Evolutionary conservation across 2,113 vertebrate genomes (phyloP).

Genomic region (Panthera leo): DNA sequence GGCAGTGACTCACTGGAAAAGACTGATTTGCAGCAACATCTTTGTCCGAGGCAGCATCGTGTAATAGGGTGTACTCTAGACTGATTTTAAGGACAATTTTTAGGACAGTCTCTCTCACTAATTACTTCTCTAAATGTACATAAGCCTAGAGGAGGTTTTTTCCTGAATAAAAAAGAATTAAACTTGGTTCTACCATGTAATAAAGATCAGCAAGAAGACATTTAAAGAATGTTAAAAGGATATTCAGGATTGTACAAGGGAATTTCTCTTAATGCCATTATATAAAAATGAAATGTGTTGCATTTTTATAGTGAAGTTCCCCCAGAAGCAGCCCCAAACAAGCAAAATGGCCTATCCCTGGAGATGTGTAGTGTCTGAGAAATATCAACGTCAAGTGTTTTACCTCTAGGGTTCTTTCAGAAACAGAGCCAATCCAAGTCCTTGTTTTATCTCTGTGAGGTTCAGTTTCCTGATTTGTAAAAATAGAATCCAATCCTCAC

Average conservation of each 20-base stretch:
- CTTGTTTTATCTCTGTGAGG: neutral
- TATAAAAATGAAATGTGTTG: neutral
- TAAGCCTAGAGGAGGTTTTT: neutral
- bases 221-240: neutral
- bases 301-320: neutral
- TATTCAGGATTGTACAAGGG: neutral
- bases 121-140: constrained; percentile 53
- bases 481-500: neutral
- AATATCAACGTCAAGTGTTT: neutral
- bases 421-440: neutral
- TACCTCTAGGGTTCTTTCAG: neutral
- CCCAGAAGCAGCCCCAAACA: neutral
- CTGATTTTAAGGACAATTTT: neutral
- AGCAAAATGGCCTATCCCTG: neutral
- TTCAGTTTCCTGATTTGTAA: neutral
- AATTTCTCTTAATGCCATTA: neutral
- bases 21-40: neutral
- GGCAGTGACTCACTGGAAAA: neutral
- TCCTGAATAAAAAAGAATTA: neutral
- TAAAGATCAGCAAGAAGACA: neutral
- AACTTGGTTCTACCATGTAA: neutral
- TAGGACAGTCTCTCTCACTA: constrained; percentile 19
- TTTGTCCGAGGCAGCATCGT: neutral
- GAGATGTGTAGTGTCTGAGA: neutral
- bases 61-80: neutral